Base-by-base conservation (phyloP, 2,113 vertebrate genomes). In the Carollia perspicillata region DNA sequence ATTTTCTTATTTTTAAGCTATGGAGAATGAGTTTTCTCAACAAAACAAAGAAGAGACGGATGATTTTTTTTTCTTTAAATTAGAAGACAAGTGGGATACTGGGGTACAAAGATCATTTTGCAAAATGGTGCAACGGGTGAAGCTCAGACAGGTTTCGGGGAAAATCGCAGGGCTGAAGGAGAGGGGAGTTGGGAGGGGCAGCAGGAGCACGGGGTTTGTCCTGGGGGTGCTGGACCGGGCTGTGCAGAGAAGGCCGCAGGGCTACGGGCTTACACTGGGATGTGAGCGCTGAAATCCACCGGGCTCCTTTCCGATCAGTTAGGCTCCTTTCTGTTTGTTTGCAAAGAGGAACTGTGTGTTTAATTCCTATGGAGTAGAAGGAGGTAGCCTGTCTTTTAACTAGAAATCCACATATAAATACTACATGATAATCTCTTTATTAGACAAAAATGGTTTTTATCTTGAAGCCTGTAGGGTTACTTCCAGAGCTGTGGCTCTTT, bases 371-470 rank as follows among this genome's bases (percentile, higher is more conserved):
- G 7, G 80, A 87, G 93, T 69, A 69, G 58, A 78, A 97, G 92
- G 84, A 83, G 77, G 44, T 81, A 84, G 89, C 66, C 88, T 93
- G 87, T 60, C 95, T 97, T 96, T 96, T 55, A 92, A 92, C 75
- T 60, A 26, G 51, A 95, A 96, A 77, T 85, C 51, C 94, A 60
- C 60, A 77, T 53, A 60, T 55, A 83, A 95, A 83, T 85, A 58
- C 81, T 74, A 88, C 78, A 83, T 55, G 85, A 74, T 94, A 74
- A 96, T 95, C 79, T 75, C 42, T 96, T 96, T 95, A 93, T 91
- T 93, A 86, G 69, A 93, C 81, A 89, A 89, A 93, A 96, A 40
- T 86, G 68, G 42, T 66, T 95, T 96, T 96, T 72, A 72, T 94
- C 83, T 95, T 35, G 55, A 53, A 89, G 66, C 65, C 90, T 53